These are phyloP conservation scores for Zygogramma bicolorata DNA, from an alignment of 2,888 invertebrate genomes.

Conservation along the genomic window DNA sequence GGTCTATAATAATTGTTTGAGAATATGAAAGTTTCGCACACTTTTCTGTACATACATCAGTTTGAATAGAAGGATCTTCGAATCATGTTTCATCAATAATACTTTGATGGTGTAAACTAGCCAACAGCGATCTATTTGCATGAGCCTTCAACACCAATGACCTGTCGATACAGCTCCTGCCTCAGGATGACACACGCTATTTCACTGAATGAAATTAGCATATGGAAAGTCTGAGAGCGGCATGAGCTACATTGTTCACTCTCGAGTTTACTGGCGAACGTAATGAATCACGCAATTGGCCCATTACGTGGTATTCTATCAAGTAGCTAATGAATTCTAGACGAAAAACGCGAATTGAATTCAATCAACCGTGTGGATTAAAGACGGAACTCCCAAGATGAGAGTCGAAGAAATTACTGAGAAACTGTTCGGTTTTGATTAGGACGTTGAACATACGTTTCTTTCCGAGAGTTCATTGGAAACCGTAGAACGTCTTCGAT, in stretches of 20 bases:
- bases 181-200: background rate
- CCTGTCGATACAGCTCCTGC: too few species aligned
- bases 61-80: too few species aligned
- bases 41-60: too few species aligned
- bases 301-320: background rate
- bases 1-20: too few species aligned
- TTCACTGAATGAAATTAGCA: background rate
- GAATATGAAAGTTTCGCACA: too few species aligned
- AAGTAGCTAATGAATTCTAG: background rate
- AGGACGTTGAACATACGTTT: too few species aligned
- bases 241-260: background rate
- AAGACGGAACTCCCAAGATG: background rate
- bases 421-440: background rate
- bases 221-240: background rate
- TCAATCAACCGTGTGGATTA: background rate
- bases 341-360: background rate
- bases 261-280: background rate
- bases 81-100: too few species aligned
- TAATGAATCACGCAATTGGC: background rate
- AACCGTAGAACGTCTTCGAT: too few species aligned
- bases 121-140: too few species aligned
- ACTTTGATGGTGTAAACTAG: too few species aligned
- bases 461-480: too few species aligned
- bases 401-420: background rate
- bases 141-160: too few species aligned